Conservation (phyloP, 1,140 invertebrate species). For the Drosophila sechellia region DNA sequence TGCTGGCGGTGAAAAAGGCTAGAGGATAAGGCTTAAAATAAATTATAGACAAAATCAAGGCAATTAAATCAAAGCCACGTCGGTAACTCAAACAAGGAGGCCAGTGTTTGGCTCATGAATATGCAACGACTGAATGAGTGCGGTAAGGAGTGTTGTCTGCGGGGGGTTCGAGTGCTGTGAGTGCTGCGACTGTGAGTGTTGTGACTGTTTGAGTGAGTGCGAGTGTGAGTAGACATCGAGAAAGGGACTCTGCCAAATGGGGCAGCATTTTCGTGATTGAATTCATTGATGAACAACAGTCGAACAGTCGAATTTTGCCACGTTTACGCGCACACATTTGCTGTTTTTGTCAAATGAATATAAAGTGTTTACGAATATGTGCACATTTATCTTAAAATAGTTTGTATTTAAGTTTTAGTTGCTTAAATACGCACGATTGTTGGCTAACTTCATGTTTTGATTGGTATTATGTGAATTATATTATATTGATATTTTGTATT, state of each 20-base stretch:
- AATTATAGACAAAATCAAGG: constrained; percentile 76
- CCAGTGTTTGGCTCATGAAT: constrained; percentile 64
- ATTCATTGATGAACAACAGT: constrained; percentile 77
- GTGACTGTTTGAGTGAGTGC: constrained; percentile 7
- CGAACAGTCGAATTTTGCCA: constrained; percentile 4
- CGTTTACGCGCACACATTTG: constrained; percentile 4
- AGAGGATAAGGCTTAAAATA: constrained; percentile 58
- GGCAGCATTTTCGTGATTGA: constrained; percentile 78
- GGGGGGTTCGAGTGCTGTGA: constrained; percentile 9
- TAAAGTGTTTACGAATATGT: no score
- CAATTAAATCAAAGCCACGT: constrained; percentile 79
- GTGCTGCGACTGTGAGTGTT: background rate
- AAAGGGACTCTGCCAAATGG: constrained; percentile 43
- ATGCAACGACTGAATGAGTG: constrained; percentile 66
- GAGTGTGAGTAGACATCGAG: constrained; percentile 18
- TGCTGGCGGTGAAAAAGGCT: constrained; percentile 2
- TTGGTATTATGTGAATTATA: no score
- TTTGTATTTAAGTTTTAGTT: no score
- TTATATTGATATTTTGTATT: no score
- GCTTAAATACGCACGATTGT: no score
- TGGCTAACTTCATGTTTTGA: no score
- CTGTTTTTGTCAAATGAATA: background rate
- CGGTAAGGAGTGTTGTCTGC: constrained; percentile 36
- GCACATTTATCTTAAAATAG: no score
- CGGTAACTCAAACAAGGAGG: constrained; percentile 73